Evolutionary conservation across 2,113 vertebrate genomes (phyloP).

Genomic region (Oncorhynchus mykiss): DNA sequence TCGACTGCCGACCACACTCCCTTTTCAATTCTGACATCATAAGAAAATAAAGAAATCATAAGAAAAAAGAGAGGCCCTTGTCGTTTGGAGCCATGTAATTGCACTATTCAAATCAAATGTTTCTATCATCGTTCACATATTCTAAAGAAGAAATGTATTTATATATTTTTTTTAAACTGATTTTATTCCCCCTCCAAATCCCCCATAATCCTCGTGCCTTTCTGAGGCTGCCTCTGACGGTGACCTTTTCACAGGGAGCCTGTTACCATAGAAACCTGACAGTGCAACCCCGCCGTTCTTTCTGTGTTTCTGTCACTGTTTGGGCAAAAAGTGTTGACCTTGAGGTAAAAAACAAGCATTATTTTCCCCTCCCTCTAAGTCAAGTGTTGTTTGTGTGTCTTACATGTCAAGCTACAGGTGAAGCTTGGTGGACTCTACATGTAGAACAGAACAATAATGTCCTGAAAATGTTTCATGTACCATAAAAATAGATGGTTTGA

Average conservation of each 20-base stretch:
- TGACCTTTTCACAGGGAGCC: conserved; percentile 78
- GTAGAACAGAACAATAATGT: too few species aligned
- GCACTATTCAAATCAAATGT: conserved; percentile 72
- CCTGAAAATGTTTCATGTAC: background rate
- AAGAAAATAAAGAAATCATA: conserved; percentile 76
- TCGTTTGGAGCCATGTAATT: conserved; percentile 71
- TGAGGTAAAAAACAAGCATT: conserved; percentile 41
- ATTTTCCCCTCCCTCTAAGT: conserved; percentile 14
- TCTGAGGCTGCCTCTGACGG: conserved; percentile 69
- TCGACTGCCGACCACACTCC: conserved; percentile 69
- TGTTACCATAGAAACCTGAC: conserved; percentile 79
- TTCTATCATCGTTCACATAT: conserved; percentile 69
- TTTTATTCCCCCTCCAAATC: conserved; percentile 61
- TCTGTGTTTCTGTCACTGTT: conserved; percentile 53
- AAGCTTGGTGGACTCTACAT: too few species aligned
- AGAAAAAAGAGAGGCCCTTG: conserved; percentile 62
- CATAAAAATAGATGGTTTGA: background rate
- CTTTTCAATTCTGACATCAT: conserved; percentile 80
- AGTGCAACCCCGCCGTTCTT: conserved; percentile 39
- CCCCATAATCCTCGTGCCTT: conserved; percentile 72
- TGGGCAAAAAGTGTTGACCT: conserved; percentile 50
- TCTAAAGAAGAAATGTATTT: conserved; percentile 10
- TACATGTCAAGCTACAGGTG: conserved; percentile 5
- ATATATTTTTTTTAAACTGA: conserved; percentile 37
- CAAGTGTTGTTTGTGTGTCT: conserved; percentile 9